Conservation (phyloP, 2,113 vertebrate genomes). For the Picathartes gymnocephalus region DNA sequence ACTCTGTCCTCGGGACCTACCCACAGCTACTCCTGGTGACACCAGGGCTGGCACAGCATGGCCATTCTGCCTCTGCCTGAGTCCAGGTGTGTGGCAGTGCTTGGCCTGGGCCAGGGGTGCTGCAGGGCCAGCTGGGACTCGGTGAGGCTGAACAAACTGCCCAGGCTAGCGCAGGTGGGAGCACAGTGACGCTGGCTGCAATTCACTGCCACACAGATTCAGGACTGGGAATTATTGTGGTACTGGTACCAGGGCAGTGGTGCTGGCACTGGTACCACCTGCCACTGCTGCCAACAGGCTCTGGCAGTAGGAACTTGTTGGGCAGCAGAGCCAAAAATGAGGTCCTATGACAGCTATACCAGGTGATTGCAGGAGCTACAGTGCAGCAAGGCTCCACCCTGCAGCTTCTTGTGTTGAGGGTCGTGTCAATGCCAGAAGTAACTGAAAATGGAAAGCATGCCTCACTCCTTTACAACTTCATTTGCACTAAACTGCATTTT, state of each 20-base stretch:
- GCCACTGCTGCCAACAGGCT: background rate
- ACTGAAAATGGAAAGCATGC: background rate
- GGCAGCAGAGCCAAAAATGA: background rate
- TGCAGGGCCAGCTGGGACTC: background rate
- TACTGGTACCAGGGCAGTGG: background rate
- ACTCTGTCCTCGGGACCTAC: background rate
- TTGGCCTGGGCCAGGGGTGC: background rate
- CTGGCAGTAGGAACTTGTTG: background rate
- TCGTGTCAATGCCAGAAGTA: background rate
- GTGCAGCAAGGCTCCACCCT: background rate
- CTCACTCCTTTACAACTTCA: background rate
- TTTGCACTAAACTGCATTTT: background rate
- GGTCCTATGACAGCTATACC: background rate
- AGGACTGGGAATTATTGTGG: background rate
- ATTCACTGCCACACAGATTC: background rate
- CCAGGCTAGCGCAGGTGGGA: background rate
- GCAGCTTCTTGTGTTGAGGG: background rate
- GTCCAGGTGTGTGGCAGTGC: rapidly evolving
- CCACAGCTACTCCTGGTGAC: rapidly evolving
- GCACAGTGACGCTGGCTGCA: background rate
- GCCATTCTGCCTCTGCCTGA: background rate
- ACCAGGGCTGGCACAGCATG: background rate
- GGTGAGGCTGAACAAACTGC: background rate
- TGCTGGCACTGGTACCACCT: background rate
- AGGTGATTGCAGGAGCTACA: background rate